Conservation (phyloP, 1,140 invertebrate genomes). For the Temnothorax curvispinosus region DNA sequence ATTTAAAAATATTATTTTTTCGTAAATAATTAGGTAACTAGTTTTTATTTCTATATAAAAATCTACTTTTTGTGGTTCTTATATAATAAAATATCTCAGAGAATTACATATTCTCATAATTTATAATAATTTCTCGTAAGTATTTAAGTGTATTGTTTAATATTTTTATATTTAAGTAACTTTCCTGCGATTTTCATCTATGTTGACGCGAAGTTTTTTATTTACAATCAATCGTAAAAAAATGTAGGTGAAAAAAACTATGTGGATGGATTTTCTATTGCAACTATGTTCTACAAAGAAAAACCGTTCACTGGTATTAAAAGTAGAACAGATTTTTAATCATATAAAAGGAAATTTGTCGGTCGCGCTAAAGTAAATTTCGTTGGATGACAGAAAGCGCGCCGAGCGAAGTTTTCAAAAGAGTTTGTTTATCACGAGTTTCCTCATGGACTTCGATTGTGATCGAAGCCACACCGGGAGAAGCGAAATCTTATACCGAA, state of each 20-base stretch:
- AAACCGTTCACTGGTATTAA: not conserved
- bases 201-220: not conserved
- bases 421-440: conserved; percentile 26
- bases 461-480: conserved; percentile 24
- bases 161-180: not conserved
- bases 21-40: too few species aligned
- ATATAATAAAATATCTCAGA: not conserved
- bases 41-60: too few species aligned
- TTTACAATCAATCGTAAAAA: not conserved
- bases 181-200: not conserved
- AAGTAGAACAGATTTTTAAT: not conserved
- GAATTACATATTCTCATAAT: not conserved
- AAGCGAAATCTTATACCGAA: conserved; percentile 28
- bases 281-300: not conserved
- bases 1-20: too few species aligned
- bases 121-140: not conserved
- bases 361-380: not conserved
- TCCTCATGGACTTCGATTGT: conserved; percentile 20
- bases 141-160: not conserved
- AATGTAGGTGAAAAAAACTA: not conserved
- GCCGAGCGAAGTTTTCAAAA: conserved; percentile 14
- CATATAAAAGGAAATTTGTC: not conserved
- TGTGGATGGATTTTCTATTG: not conserved
- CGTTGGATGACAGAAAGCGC: not conserved
- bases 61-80: not conserved